Evolutionary conservation across 2,797 vertebrate species (phyloP), one percentile per base, ranked within the genome.

Genomic region (Sylvia borin): DNA sequence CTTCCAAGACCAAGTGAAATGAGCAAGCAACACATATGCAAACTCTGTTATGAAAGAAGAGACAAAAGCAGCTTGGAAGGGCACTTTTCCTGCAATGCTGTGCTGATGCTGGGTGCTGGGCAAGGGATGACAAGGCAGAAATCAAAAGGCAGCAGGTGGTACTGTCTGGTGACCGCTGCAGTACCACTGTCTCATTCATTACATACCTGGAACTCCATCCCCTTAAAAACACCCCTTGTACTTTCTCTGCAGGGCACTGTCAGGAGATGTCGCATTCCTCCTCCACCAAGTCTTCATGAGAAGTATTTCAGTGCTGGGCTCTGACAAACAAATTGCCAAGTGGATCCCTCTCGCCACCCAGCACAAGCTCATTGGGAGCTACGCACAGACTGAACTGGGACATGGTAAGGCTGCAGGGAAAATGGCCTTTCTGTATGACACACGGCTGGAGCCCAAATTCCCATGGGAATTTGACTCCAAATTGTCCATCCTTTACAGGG

Each of bases 331-430:
- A 93, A 77, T 98, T 3, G 91, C 95, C 68, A 98, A 97, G 47
- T 98, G 98, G 98, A 75, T 91, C 48, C 97, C 97, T 27, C 97
- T 97, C 0, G 93, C 97, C 66, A 22, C 48, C 25, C 76, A 92
- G 38, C 96, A 89, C 67, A 95, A 84, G 72, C 95, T 98, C 29
- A 92, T 98, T 22, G 71, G 93, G 43, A 98, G 98, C 2, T 98
- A 98, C 0, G 97, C 98, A 11, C 98, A 98, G 92, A 98, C 98
- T 2, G 98, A 98, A 71, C 72, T 98, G 88, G 98, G 98, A 55
- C 98, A 98, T 0, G 98, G 98, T 98, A 95, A 97, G 97, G 66
- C 43, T 42, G 48, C 17, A 32, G 25, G 51, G 70, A 40, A n/a
- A 43, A 47, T 5, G 27, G n/a, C 8, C 0, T 72, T 73, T 48